Evolutionary conservation across 2,797 vertebrate species (phyloP).

Genomic region (Sparidentex hasta): DNA sequence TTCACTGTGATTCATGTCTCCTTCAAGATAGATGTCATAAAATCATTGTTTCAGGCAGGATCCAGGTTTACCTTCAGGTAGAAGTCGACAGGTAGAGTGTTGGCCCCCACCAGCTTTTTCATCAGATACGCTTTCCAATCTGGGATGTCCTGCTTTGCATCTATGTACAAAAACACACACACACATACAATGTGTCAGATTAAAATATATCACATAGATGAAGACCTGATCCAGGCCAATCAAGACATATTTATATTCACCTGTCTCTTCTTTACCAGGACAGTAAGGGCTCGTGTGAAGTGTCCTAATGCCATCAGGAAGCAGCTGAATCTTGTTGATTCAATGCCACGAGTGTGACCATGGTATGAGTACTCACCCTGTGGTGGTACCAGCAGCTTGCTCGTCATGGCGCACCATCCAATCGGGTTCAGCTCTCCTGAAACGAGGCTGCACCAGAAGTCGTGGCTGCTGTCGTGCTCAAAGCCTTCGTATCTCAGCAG

Average conservation of each 20-base stretch:
- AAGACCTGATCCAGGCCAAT: background rate
- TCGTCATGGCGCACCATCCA: conserved; percentile 96
- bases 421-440: conserved; percentile 94
- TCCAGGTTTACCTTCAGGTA: conserved; percentile 90
- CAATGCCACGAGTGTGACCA: background rate
- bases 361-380: conserved; percentile 85
- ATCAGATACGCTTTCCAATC: conserved; percentile 96
- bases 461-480: conserved; percentile 88
- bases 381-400: conserved; percentile 96
- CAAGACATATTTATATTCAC: background rate
- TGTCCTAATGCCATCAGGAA: background rate
- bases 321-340: background rate
- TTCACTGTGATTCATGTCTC: background rate
- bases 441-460: conserved; percentile 96
- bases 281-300: background rate
- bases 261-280: background rate
- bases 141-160: conserved; percentile 76
- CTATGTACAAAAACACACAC: conserved; percentile 67
- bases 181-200: conserved; percentile 19
- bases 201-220: background rate
- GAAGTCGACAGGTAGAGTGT: conserved; percentile 95
- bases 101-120: conserved; percentile 91
- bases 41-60: background rate
- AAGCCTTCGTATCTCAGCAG: conserved; percentile 95
- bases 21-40: background rate